Evolutionary conservation across 1,140 invertebrate genomes (phyloP).

Genomic region (Temnothorax longispinosus): DNA sequence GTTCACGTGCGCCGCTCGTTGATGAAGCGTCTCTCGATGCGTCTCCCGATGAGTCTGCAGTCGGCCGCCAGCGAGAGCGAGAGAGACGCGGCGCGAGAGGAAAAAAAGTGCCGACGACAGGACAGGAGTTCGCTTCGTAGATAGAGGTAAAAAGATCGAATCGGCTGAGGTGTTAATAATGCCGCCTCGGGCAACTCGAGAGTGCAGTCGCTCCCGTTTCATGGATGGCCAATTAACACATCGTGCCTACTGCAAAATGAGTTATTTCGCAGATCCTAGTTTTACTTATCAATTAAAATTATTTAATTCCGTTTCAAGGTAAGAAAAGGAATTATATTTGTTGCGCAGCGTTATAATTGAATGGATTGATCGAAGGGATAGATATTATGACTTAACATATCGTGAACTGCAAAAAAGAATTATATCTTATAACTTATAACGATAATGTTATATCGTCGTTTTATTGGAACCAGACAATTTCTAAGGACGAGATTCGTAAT

Average conservation of each 20-base stretch:
- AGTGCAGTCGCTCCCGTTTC: constrained; percentile 54
- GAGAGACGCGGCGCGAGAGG: not conserved
- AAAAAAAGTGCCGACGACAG: constrained; percentile 9
- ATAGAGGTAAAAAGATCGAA: constrained; percentile 67
- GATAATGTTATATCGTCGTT: not conserved
- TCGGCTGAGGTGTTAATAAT: constrained; percentile 69
- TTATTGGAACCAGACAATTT: not conserved
- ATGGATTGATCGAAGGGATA: not conserved
- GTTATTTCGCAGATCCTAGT: not conserved
- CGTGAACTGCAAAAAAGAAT: not conserved
- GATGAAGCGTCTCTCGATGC: constrained; percentile 35
- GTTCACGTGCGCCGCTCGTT: constrained; percentile 23
- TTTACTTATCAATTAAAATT: not conserved
- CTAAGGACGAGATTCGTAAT: not conserved
- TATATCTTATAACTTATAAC: not conserved
- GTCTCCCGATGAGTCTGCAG: not conserved
- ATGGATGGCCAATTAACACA: constrained; percentile 58
- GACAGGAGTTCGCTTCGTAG: constrained; percentile 38
- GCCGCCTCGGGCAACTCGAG: constrained; percentile 54
- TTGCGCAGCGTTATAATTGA: not conserved
- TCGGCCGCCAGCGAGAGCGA: not conserved
- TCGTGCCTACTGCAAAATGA: not conserved
- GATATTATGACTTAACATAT: not conserved
- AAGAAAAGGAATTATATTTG: not conserved
- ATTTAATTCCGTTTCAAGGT: not conserved